Evolutionary conservation across 2,113 vertebrate genomes (phyloP).

Genomic region (Miniopterus natalensis): DNA sequence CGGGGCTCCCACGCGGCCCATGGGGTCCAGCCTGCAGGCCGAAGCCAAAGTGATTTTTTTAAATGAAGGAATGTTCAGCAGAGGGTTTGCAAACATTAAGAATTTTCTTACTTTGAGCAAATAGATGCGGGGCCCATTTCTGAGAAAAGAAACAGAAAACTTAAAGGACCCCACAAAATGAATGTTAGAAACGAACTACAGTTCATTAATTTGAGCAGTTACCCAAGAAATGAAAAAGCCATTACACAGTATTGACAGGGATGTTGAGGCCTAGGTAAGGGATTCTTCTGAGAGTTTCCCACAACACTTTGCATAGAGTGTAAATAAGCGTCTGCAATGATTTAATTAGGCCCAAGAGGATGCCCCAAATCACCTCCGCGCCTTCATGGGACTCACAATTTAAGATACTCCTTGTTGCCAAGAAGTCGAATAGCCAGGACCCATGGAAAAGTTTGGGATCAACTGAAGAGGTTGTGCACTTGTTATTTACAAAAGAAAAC

Average conservation of each 20-base stretch:
- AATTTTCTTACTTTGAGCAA: neutral
- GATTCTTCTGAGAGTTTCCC: neutral
- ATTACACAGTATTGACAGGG: neutral
- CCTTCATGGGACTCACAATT: neutral
- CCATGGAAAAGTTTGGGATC: neutral
- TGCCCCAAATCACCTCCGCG: neutral
- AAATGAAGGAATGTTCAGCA: neutral
- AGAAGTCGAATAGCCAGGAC: neutral
- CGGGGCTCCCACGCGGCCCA: no score
- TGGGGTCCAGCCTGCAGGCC: no score
- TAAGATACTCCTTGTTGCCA: neutral
- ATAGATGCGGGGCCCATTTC: neutral
- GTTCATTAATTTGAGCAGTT: neutral
- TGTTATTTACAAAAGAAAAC: neutral
- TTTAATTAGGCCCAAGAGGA: neutral
- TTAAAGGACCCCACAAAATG: neutral
- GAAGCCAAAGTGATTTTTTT: neutral
- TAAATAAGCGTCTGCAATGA: neutral
- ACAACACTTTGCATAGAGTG: neutral
- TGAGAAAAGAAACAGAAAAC: neutral
- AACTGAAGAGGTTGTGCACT: neutral
- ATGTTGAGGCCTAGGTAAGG: neutral
- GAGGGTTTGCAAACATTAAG: neutral
- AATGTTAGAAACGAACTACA: neutral
- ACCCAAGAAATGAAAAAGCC: neutral